Evolutionary conservation across 2,113 vertebrate species (phyloP).

Genomic region (Paedocypris sp.): DNA sequence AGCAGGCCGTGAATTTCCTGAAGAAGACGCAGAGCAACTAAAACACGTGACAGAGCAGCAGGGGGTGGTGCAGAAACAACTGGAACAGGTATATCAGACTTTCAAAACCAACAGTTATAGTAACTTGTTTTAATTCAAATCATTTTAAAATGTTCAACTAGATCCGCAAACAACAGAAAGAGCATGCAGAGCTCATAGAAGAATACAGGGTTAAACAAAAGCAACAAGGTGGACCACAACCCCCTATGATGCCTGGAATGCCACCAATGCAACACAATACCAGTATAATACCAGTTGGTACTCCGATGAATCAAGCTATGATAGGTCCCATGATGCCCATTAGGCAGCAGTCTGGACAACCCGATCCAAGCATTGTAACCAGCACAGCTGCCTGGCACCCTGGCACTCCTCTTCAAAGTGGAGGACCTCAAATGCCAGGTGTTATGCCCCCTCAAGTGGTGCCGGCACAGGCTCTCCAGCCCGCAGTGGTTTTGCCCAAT

Average conservation of each 20-base stretch:
- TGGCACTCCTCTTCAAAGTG: slow-evolving; percentile 50
- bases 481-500: slow-evolving; percentile 51
- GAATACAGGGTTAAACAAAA: slow-evolving; percentile 91
- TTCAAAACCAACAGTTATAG: background rate
- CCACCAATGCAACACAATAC: slow-evolving; percentile 55
- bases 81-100: slow-evolving; percentile 78
- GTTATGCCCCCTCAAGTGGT: slow-evolving; percentile 60
- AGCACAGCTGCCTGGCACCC: slow-evolving; percentile 72
- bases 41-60: slow-evolving; percentile 86
- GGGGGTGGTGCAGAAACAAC: slow-evolving; percentile 84
- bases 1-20: slow-evolving; percentile 76
- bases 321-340: slow-evolving; percentile 60
- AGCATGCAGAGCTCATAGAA: slow-evolving; percentile 91
- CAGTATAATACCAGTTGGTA: slow-evolving; percentile 57
- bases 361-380: slow-evolving; percentile 65
- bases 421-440: slow-evolving; percentile 49
- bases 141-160: slow-evolving; percentile 34
- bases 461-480: slow-evolving; percentile 56
- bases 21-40: slow-evolving; percentile 87
- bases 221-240: slow-evolving; percentile 61
- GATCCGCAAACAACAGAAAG: slow-evolving; percentile 97
- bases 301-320: slow-evolving; percentile 62
- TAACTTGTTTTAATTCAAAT: background rate
- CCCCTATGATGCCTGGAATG: slow-evolving; percentile 62
- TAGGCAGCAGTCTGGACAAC: slow-evolving; percentile 62